These are phyloP conservation scores for Antitype chi DNA, from an alignment of 2,888 invertebrate genomes.

Conservation along the genomic window DNA sequence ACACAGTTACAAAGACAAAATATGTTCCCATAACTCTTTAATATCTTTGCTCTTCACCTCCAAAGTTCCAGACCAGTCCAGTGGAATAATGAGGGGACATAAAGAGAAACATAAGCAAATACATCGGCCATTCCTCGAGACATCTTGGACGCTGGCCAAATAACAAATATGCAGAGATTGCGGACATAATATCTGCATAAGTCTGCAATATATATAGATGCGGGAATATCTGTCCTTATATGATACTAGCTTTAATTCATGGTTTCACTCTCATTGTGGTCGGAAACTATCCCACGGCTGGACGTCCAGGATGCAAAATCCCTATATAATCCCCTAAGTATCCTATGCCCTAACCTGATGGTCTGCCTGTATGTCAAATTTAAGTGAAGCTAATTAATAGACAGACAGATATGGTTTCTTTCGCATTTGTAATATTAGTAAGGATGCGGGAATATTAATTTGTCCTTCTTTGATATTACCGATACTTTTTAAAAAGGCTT, in stretches of 20 bases:
- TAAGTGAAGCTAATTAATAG: too few species aligned
- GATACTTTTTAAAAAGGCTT: too few species aligned
- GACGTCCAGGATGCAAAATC: too few species aligned
- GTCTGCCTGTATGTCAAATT: too few species aligned
- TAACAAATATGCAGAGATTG: constrained; percentile 67
- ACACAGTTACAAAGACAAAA: constrained; percentile 20
- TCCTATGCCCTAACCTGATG: too few species aligned
- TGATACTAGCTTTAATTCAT: neutral
- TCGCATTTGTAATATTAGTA: too few species aligned
- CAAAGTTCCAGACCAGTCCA: constrained; percentile 33
- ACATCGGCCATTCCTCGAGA: constrained; percentile 57
- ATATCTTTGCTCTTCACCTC: constrained; percentile 53
- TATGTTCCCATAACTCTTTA: constrained; percentile 27
- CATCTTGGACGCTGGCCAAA: constrained; percentile 74
- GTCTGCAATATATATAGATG: constrained; percentile 50
- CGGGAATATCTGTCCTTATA: constrained; percentile 16
- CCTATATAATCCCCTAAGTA: too few species aligned
- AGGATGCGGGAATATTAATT: too few species aligned
- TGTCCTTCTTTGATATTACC: too few species aligned
- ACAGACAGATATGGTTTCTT: too few species aligned
- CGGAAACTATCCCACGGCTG: too few species aligned
- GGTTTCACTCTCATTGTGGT: too few species aligned
- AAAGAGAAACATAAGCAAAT: constrained; percentile 66
- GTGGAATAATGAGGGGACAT: constrained; percentile 59
- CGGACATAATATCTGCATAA: constrained; percentile 60